A percentile compares a stretch with the other conserved stretches of the same genome.
Evolutionary conservation across 2,797 vertebrate genomes (phyloP).

Genomic region (Philypnodon macrostomus): DNA sequence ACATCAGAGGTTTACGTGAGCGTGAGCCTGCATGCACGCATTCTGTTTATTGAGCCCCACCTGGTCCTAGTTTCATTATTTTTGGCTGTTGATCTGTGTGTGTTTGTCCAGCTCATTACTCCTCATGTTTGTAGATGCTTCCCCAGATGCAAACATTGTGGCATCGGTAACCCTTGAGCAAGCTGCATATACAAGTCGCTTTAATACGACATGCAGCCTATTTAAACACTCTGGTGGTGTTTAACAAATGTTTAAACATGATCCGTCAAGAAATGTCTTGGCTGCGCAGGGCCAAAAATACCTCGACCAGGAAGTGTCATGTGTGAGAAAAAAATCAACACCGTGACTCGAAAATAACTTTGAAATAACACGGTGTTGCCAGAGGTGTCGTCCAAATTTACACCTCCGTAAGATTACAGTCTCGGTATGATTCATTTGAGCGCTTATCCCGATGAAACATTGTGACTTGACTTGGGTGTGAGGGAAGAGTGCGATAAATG

Average conservation of each 20-base stretch:
- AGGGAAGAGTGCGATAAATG: background rate
- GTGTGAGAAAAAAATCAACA: constrained; percentile 38
- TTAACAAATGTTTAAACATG: constrained; percentile 33
- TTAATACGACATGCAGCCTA: constrained; percentile 21
- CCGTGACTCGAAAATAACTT: constrained; percentile 13
- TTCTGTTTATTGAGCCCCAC: constrained; percentile 38
- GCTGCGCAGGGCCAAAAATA: constrained; percentile 31
- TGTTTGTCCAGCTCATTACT: constrained; percentile 42
- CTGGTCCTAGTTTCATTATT: constrained; percentile 34
- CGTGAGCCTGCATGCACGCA: constrained; percentile 49
- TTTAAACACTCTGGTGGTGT: constrained; percentile 22
- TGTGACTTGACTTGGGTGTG: constrained; percentile 12
- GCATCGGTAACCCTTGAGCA: constrained; percentile 23
- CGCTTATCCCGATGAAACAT: constrained; percentile 3
- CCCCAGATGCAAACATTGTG: constrained; percentile 47
- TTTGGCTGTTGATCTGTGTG: constrained; percentile 20
- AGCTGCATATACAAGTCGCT: constrained; percentile 19
- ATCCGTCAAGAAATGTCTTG: constrained; percentile 30
- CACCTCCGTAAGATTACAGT: constrained; percentile 21
- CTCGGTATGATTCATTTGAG: constrained; percentile 20
- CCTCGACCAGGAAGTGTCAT: constrained; percentile 14
- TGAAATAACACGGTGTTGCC: constrained; percentile 15
- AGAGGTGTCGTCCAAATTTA: constrained; percentile 25
- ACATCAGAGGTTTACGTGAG: constrained; percentile 25
- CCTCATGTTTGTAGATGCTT: constrained; percentile 53